phyloP scores from a whole-genome alignment of 2,888 invertebrate genomes.

The Oscheius sp. region DNA sequence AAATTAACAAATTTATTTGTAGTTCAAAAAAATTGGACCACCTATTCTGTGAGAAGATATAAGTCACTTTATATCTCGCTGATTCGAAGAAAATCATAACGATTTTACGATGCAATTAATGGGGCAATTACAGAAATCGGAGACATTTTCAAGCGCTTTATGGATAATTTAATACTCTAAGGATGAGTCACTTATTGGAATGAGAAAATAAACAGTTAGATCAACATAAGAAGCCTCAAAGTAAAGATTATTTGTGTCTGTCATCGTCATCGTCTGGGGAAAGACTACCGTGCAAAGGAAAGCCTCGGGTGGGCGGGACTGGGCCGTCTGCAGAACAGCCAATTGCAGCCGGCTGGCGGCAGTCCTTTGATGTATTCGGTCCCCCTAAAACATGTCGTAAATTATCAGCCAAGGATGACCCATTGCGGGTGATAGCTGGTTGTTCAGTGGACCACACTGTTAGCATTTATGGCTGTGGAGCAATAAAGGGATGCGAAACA shows the following conservation, averaged over 20 bases:
- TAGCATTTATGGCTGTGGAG: neutral
- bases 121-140: constrained; percentile 25
- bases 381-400: constrained; percentile 29
- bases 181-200: too few relatives aligned
- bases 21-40: too few relatives aligned
- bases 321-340: constrained; percentile 1
- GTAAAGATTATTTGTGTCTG: too few relatives aligned
- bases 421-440: constrained; percentile 1
- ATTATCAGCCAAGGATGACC: neutral
- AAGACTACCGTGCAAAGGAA: constrained; percentile 12
- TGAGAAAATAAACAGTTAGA: too few relatives aligned
- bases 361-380: neutral
- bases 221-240: too few relatives aligned
- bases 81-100: constrained; percentile 14
- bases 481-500: too few relatives aligned
- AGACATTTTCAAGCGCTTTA: neutral
- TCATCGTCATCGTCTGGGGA: too few relatives aligned
- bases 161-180: neutral
- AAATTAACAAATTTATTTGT: too few relatives aligned
- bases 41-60: too few relatives aligned
- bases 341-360: constrained; percentile 20
- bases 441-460: neutral
- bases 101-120: constrained; percentile 24
- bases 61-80: too few relatives aligned
- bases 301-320: constrained; percentile 6